These are phyloP conservation scores for Palaemon carinicauda DNA, from an alignment of 1,140 invertebrate genomes.

Conservation along the genomic window DNA sequence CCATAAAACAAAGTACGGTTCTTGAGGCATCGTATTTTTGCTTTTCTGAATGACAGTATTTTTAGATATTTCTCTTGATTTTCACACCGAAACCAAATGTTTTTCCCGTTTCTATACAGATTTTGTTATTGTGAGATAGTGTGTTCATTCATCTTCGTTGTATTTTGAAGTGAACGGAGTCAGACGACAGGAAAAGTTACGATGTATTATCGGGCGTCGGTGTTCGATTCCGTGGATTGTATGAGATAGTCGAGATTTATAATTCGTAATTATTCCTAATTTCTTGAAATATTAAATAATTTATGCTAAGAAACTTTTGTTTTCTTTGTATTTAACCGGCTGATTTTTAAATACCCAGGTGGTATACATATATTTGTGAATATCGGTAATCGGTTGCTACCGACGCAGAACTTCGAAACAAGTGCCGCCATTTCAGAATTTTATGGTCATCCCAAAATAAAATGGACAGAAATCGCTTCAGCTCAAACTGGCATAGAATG, in stretches of 20 bases:
- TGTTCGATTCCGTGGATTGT: background rate
- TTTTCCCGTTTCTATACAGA: too few species aligned
- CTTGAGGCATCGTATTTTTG: background rate
- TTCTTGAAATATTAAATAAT: too few species aligned
- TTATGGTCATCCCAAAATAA: constrained; percentile 41
- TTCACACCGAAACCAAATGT: background rate
- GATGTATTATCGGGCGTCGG: background rate
- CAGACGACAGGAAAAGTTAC: background rate
- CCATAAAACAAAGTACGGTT: constrained; percentile 24
- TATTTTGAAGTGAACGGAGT: background rate
- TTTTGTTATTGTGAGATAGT: background rate
- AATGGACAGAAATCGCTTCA: constrained; percentile 6
- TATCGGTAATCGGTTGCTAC: too few species aligned
- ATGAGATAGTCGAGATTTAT: background rate
- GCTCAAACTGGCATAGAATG: too few species aligned
- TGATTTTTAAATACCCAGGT: too few species aligned
- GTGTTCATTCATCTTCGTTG: background rate
- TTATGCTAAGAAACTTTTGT: too few species aligned
- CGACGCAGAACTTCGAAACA: background rate
- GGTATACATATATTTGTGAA: too few species aligned
- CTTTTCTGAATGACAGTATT: too few species aligned
- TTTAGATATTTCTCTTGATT: background rate
- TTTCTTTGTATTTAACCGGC: too few species aligned
- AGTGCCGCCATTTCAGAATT: constrained; percentile 40
- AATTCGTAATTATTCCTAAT: too few species aligned